Evolutionary conservation across 2,888 invertebrate species (phyloP), one percentile per base, ranked within the genome.

Genomic region (Agrotis puta): DNA sequence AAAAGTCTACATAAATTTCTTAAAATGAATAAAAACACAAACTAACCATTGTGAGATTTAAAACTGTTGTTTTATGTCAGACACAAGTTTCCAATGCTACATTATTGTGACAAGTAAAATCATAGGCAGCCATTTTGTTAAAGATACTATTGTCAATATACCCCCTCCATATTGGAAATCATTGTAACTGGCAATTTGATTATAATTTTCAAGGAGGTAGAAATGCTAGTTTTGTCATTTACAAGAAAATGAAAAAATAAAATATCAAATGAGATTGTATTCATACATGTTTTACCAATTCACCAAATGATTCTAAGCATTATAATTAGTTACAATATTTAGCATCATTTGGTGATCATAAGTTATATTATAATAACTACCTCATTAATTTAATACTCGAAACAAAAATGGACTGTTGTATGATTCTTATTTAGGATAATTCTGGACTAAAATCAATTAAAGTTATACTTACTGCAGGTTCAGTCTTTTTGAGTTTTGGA

Each of bases 401-500:
- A 39, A 11, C 9, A 39, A 39, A 39, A 39, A 39, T 39, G 39
- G 39, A 39, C 33, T 39, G 9, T 39, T 39, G 39, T 1, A 39
- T 39, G 39, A 39, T 39, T 39, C 39, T 39, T 39, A 9, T 9
- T 11, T 11, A 11, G 9, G 11, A 39, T 39, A 39, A 33, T 43
- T 22, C 24, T 45, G 22, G 20, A 77, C 22, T 77, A 4, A 47
- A 67, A 56, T 18, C 3, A 27, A 22, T 70, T 16, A 20, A 33
- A 24, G 2, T 48, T 51, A 20, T 76, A 88, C 89, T 89, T 67
- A 87, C 86, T 70, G 54, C 61, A 58, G 79, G 77, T 51, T 84
- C 84, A 64, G 77, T 22, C 74, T 87, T 91, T 81, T 87, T 91
- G 56, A 87, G 82, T 84, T 91, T 91, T 48, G 89, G 83, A 66